These are phyloP conservation scores for Spilarctia lutea DNA, from an alignment of 2,888 invertebrate species.

Conservation along the genomic window DNA sequence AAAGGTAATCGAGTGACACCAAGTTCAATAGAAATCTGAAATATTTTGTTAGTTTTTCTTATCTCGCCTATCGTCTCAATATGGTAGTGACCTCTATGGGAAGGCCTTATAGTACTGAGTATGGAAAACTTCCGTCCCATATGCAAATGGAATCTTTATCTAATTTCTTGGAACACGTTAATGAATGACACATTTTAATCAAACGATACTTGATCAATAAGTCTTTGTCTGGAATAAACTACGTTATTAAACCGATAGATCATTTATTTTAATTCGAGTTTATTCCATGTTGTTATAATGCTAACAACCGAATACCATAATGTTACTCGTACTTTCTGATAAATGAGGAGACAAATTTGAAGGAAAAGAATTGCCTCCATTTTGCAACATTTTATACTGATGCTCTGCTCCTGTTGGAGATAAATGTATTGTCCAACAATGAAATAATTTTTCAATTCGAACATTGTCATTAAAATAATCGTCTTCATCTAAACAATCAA, in stretches of 20 bases:
- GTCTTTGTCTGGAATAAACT: background rate
- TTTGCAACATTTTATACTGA: too few species aligned
- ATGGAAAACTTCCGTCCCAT: background rate
- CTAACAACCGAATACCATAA: too few species aligned
- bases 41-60: background rate
- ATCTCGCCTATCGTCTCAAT: background rate
- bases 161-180: slow-evolving; percentile 7
- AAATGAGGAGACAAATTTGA: too few species aligned
- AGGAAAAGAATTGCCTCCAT: too few species aligned
- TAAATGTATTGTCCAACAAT: too few species aligned
- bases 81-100: background rate
- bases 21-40: background rate
- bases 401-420: too few species aligned
- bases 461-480: too few species aligned
- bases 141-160: background rate
- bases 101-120: background rate
- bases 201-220: background rate
- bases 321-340: too few species aligned
- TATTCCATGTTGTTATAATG: too few species aligned
- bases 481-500: too few species aligned
- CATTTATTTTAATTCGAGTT: background rate
- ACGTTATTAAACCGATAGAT: background rate
- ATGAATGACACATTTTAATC: slow-evolving; percentile 8
- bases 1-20: background rate
- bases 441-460: too few species aligned